phyloP scores from a whole-genome alignment of 2,113 vertebrate genomes.

The Ursus arctos region DNA sequence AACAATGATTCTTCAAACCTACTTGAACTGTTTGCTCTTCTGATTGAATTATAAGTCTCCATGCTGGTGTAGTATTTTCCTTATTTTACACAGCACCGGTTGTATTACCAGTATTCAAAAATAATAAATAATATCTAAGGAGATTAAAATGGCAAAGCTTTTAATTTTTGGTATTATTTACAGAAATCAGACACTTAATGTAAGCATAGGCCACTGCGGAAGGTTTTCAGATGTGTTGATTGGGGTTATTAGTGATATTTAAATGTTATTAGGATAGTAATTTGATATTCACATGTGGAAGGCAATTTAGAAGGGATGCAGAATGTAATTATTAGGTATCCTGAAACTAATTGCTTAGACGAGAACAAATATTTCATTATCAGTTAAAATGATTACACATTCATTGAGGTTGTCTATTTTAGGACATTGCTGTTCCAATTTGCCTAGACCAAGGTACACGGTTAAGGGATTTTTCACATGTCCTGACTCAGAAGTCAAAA shows the following conservation, averaged over 20 bases:
- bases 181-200: constrained; percentile 20
- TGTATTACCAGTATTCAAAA: background rate
- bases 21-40: constrained; percentile 40
- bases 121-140: constrained; percentile 62
- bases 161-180: constrained; percentile 44
- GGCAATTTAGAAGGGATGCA: constrained; percentile 35
- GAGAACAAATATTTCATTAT: constrained; percentile 64
- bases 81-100: background rate
- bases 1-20: background rate
- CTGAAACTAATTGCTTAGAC: constrained; percentile 48
- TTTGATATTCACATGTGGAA: background rate
- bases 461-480: constrained; percentile 2
- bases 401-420: constrained; percentile 30
- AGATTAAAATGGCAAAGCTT: constrained; percentile 64
- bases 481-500: constrained; percentile 35
- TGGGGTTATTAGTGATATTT: constrained; percentile 20
- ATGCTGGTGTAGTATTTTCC: background rate
- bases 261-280: constrained; percentile 58
- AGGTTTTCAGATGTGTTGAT: constrained; percentile 10
- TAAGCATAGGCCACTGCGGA: background rate
- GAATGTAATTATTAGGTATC: constrained; percentile 63
- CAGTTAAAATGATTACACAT: constrained; percentile 25
- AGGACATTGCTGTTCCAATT: background rate
- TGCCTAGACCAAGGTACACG: background rate
- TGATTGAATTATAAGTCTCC: constrained; percentile 37